Base-by-base conservation (phyloP, 2,888 invertebrate genomes). In the Agonopterix subpropinquella region DNA sequence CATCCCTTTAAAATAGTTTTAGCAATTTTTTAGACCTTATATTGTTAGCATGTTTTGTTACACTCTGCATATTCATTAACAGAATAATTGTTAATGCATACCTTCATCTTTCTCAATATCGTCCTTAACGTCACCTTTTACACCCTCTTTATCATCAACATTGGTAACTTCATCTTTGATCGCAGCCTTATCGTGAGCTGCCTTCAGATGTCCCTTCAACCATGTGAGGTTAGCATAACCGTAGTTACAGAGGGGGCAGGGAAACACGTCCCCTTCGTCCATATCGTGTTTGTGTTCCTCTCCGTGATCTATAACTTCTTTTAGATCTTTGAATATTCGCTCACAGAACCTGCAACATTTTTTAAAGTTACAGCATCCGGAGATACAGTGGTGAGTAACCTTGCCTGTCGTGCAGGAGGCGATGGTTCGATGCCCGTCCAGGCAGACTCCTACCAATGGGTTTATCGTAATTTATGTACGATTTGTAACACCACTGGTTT, bases 211-310 rank as follows among this genome's bases (percentile, higher is more conserved):
- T 0, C 73, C 80, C 56, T 77, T 80, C 2, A 88, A 53, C 81
- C 84, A 87, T 61, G 79, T 80, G 35, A 72, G 64, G 53, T 79
- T 77, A 0, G 79, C 71, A 46, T 87, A 87, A 85, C 88, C 87
- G 53, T 87, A 87, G 51, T 84, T 80, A 50, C 87, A 88, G 0
- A 88, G 61, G 0, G 85, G 83, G 47, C 87, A 88, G 0, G 87
- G 88, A 13, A 60, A 86, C 1, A 87, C 79, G 1, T 70, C 63
- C 0, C 75, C 87, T 8, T 85, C 82, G 1, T 85, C 85, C 2
- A 73, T 48, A 0, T 73, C 70, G 41, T 85, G 85, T 48, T 79
- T 85, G 48, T 88, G 88, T 0, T 65, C 65, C 3, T 78, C 80
- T 0, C 77, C 71, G n/a, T 88, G 88, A 0, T 75, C 73, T 8